Evolutionary conservation across 2,797 vertebrate genomes (phyloP), one percentile per base, ranked within the genome.

Genomic region (Naso thynnoides): DNA sequence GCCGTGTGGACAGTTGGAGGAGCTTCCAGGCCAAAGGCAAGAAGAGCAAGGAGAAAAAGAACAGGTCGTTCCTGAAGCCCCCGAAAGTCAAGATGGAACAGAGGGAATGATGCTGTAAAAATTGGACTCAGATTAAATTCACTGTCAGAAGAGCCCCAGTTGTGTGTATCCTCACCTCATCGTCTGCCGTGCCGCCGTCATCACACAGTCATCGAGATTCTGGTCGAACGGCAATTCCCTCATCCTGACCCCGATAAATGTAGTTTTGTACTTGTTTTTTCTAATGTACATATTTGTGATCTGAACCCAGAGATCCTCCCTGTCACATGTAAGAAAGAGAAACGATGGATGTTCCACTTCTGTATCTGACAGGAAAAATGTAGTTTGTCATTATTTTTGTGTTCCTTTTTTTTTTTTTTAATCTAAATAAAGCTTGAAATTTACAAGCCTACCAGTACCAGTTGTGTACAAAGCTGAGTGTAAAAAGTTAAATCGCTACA

Each of bases 21-120:
- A 97, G 84, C 83, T 99, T 99, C 78, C 98, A 99, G 88, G 95
- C 96, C 47, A 97, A 99, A 89, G 97, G 97, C 49, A 99, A 99
- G 61, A 99, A 99, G 62, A 97, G 93, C 84, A 98, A 99, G 84
- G 96, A 98, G 89, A 98, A 98, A 93, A 99, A 98, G 89, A 96
- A 97, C 78, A 93, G 98, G 70, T 97, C 98, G 73, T 99, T 99
- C 92, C 95, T 99, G 77, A 98, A 98, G 90, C 98, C 98, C 39
- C 98, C 98, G 0, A 99, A 99, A 96, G 98, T 99, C 84, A 99
- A 99, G 92, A 99, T 99, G 98, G 98, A 99, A 74, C 97, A 99
- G 91, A 95, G 98, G 67, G 97, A 99, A 94, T 98, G 93, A 98
- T 56, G 64, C 53, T 47, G 39, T 19, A 33, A 47, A 79, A 86